Conservation (phyloP, 1,140 invertebrate genomes). For the Bombyx mori region DNA sequence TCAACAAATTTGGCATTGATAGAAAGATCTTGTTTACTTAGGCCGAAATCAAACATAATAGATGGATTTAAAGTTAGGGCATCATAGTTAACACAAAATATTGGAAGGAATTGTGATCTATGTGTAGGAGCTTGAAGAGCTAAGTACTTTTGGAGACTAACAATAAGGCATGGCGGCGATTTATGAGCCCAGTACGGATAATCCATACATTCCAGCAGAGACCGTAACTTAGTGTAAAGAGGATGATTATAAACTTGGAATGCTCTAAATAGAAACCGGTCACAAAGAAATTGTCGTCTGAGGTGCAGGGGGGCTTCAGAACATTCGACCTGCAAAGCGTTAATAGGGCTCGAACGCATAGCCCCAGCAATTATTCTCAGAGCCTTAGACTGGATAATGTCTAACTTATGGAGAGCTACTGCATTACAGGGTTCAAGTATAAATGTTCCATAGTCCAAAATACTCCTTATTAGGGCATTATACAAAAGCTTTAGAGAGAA, state of each 20-base stretch:
- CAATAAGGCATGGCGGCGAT: background rate
- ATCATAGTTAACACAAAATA: constrained; percentile 1
- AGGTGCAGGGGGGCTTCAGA: constrained; percentile 17
- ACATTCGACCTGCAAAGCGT: too few relatives aligned
- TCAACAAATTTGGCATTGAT: too few relatives aligned
- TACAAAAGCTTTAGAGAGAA: constrained; percentile 15
- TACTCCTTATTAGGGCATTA: constrained; percentile 10
- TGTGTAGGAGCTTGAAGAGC: background rate
- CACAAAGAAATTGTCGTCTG: constrained; percentile 17
- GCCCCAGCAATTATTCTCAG: too few relatives aligned
- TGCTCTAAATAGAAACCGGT: constrained; percentile 17
- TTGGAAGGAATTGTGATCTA: background rate
- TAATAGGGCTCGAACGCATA: too few relatives aligned
- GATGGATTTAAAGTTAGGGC: background rate
- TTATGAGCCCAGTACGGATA: background rate
- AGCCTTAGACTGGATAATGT: too few relatives aligned
- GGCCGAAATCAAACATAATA: constrained; percentile 6
- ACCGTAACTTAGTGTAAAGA: constrained; percentile 3
- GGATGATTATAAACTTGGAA: constrained; percentile 10
- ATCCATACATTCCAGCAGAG: background rate
- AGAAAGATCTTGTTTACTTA: too few relatives aligned
- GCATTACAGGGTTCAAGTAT: background rate
- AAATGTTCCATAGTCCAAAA: constrained; percentile 6
- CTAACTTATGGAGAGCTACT: background rate
- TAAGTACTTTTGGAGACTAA: background rate